Conservation (phyloP, 1,140 invertebrate species). For the Adelges cooleyi region DNA sequence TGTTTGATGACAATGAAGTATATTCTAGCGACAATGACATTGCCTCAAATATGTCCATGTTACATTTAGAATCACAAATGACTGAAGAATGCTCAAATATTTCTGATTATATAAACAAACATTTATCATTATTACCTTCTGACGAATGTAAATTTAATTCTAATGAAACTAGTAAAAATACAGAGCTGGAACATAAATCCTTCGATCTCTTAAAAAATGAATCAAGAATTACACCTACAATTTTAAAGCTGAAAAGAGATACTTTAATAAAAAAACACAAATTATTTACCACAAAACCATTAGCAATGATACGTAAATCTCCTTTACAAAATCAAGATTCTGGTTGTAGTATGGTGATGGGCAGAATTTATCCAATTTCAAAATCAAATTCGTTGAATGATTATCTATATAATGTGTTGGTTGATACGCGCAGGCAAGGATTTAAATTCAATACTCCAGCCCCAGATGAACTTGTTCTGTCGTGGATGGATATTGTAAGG, state of each 20-base stretch:
- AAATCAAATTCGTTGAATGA: slow-evolving; percentile 11
- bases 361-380: slow-evolving; percentile 12
- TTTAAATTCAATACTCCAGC: slow-evolving; percentile 13
- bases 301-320: background rate
- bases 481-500: slow-evolving; percentile 24
- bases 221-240: too few relatives aligned
- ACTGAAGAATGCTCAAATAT: background rate
- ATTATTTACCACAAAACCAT: slow-evolving; percentile 12
- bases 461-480: slow-evolving; percentile 9
- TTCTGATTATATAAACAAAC: slow-evolving; percentile 18
- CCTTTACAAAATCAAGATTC: slow-evolving; percentile 18
- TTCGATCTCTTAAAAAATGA: too few relatives aligned
- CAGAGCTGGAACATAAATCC: background rate
- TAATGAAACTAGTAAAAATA: background rate
- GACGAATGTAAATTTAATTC: background rate
- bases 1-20: slow-evolving; percentile 20
- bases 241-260: background rate
- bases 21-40: slow-evolving; percentile 6
- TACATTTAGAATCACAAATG: background rate
- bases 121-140: slow-evolving; percentile 9
- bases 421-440: background rate
- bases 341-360: background rate
- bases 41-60: background rate
- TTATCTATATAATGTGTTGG: slow-evolving; percentile 2
- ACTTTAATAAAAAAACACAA: background rate